A percentile compares a stretch with the other conserved stretches of the same genome.
Evolutionary conservation across 2,888 invertebrate genomes (phyloP).

Genomic region (Furcula furcula): DNA sequence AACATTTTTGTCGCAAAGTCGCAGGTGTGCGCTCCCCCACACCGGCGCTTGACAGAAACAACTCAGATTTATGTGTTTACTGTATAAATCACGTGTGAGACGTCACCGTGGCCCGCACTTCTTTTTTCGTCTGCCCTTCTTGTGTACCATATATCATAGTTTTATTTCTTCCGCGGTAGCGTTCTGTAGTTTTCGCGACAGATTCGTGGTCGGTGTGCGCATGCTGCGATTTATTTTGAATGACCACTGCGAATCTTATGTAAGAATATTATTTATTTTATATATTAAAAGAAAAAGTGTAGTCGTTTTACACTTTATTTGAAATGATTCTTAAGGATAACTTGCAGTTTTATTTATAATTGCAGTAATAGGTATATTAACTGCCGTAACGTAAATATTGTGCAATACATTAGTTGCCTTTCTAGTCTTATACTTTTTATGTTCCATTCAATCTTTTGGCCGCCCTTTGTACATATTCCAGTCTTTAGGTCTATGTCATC

Average conservation of each 20-base stretch:
- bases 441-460: no score
- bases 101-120: slow-evolving; percentile 53
- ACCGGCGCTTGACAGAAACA: slow-evolving; percentile 64
- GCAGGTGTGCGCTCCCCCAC: slow-evolving; percentile 30
- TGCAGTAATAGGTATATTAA: no score
- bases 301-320: no score
- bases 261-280: background rate
- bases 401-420: no score
- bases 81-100: slow-evolving; percentile 75
- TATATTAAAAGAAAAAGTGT: no score
- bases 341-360: no score
- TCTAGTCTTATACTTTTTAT: no score
- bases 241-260: slow-evolving; percentile 1
- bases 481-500: no score
- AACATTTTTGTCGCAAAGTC: slow-evolving; percentile 27
- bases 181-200: slow-evolving; percentile 23
- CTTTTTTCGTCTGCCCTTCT: slow-evolving; percentile 63
- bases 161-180: slow-evolving; percentile 61
- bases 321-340: no score
- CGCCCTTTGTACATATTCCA: no score
- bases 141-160: slow-evolving; percentile 64
- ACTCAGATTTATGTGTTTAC: slow-evolving; percentile 83
- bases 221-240: slow-evolving; percentile 12
- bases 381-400: no score
- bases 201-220: slow-evolving; percentile 5